Evolutionary conservation across 2,113 vertebrate species (phyloP), one percentile per base, ranked within the genome.

Genomic region (Elachura formosa): DNA sequence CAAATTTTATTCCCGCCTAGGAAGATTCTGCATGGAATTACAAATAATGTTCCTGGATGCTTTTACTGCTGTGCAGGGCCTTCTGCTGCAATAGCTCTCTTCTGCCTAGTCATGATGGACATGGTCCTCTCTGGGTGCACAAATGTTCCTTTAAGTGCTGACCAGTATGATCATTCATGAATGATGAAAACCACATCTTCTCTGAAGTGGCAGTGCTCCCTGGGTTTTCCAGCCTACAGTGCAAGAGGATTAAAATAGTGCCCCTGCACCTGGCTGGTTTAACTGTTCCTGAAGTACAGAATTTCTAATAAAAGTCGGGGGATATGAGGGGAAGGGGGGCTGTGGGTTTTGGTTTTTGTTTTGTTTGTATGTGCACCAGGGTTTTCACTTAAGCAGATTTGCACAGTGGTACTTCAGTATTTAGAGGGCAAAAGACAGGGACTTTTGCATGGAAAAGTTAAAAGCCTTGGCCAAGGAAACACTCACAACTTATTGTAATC

Each of bases 1-100:
- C n/a, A 59, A 81, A 88, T 94, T 96, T 93, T 88, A 95, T 90
- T 86, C 82, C 49, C 86, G 66, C 82, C 87, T 63, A 36, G 90
- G 61, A 88, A 90, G 51, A 74, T 80, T 88, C 67, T 80, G 63
- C 25, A 41, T 48, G 28, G 81, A 88, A 91, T 85, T 80, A 45
- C 55, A 90, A 96, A 89, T 83, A 80, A 83, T 85, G 43, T 91
- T 86, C 38, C 51, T 4, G 9, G 13, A 54, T 90, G 55, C 16
- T 84, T 94, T 96, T 77, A 90, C n/a, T 80, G 48, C 67, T 85
- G 45, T 9, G 4, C 78, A 85, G 85, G 23, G 67, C 51, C 55
- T 34, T 93, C 40, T 91, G 80, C 64, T 94, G 58, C 68, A 75
- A 26, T 10, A 84, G 41, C 38, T 52, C 41, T 91, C 51, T 80